Evolutionary conservation across 2,113 vertebrate species (phyloP).

Genomic region (Campylomormyrus numenius): DNA sequence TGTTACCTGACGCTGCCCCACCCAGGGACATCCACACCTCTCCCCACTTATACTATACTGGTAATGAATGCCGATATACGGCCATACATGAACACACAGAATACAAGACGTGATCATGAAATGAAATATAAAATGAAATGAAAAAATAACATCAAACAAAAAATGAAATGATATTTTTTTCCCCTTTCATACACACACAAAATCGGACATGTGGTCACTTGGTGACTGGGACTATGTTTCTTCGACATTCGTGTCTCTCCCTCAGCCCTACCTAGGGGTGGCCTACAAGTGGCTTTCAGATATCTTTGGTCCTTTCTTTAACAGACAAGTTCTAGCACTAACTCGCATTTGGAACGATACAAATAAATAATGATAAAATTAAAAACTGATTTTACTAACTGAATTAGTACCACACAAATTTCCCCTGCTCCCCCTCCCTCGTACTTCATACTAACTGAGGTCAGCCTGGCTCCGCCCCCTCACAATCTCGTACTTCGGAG

Average conservation of each 20-base stretch:
- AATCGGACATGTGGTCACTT: neutral
- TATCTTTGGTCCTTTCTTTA: neutral
- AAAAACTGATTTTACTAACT: neutral
- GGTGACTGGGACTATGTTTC: neutral
- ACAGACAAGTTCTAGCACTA: neutral
- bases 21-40: neutral
- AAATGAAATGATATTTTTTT: neutral
- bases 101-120: neutral
- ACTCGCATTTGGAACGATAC: neutral
- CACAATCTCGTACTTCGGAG: neutral
- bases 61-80: neutral
- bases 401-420: neutral
- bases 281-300: neutral
- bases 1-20: neutral
- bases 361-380: neutral
- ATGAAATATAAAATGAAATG: neutral
- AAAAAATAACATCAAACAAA: neutral
- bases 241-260: neutral
- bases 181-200: neutral
- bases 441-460: neutral
- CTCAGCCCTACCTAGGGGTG: neutral
- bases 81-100: neutral
- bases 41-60: neutral
- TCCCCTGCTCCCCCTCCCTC: neutral
- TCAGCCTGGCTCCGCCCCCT: neutral